A percentile compares a stretch with the other conserved stretches of the same genome.
Evolutionary conservation across 2,888 invertebrate species (phyloP).

Genomic region (Tubiluchus corallicola): DNA sequence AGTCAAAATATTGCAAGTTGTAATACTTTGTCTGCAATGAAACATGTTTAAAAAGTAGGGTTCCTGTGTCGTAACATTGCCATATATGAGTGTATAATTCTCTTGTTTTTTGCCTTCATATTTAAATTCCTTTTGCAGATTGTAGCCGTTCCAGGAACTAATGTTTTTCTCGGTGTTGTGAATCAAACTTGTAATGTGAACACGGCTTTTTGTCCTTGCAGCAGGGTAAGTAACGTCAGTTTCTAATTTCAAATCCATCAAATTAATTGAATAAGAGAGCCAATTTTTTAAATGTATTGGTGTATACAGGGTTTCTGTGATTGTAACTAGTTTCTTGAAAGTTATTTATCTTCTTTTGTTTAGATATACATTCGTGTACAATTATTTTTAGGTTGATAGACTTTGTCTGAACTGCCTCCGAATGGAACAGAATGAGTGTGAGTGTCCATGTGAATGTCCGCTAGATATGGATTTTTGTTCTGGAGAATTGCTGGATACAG

Average conservation of each 20-base stretch:
- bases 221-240: constrained; percentile 55
- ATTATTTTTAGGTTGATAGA: constrained; percentile 44
- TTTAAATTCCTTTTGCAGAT: constrained; percentile 19
- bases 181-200: constrained; percentile 59
- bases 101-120: not conserved
- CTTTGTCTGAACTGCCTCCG: constrained; percentile 76
- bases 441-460: constrained; percentile 80
- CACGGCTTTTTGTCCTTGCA: constrained; percentile 76
- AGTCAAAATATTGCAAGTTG: too few species aligned
- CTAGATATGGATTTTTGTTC: constrained; percentile 35
- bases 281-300: constrained; percentile 5
- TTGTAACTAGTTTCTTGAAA: not conserved
- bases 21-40: too few species aligned
- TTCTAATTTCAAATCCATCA: not conserved
- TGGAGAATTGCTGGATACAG: constrained; percentile 24
- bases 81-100: constrained; percentile 1
- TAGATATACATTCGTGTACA: too few species aligned
- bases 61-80: not conserved
- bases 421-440: constrained; percentile 84
- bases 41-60: too few species aligned
- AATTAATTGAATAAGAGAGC: too few species aligned
- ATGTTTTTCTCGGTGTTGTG: constrained; percentile 66
- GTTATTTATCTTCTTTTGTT: constrained; percentile 5
- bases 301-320: constrained; percentile 7
- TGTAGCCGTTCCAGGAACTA: constrained; percentile 55